A percentile compares a stretch with the other conserved stretches of the same genome.
These are phyloP conservation scores for Mnemiopsis leidyi DNA, from an alignment of 37 sponge, comb jelly and placozoan species.

Conservation along the genomic window DNA sequence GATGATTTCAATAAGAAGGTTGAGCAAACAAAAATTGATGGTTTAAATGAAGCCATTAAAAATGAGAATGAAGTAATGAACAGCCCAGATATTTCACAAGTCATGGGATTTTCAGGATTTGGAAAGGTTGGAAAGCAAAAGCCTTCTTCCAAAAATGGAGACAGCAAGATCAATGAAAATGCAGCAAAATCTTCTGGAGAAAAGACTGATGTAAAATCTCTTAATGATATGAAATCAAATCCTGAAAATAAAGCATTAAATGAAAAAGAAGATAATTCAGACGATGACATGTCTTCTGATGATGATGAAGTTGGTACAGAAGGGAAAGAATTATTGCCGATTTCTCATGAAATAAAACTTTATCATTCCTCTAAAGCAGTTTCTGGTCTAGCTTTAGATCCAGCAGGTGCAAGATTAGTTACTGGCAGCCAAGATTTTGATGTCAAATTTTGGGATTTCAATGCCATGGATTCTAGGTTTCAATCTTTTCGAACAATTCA, in stretches of 20 bases:
- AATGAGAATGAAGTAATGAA: conserved; percentile 43
- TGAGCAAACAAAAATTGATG: conserved; percentile 75
- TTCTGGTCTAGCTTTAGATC: conserved; percentile 87
- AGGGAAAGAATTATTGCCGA: conserved; percentile 72
- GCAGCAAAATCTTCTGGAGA: background rate
- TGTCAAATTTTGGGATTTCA: conserved; percentile 83
- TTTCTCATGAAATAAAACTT: conserved; percentile 79
- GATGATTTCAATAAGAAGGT: conserved; percentile 60
- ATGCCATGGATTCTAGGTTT: conserved; percentile 80
- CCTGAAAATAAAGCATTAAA: background rate
- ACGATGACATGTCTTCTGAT: conserved; percentile 51
- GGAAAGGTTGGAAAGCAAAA: conserved; percentile 8
- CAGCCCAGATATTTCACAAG: background rate
- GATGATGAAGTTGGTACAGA: conserved; percentile 14
- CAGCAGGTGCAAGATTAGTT: conserved; percentile 85
- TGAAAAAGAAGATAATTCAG: background rate
- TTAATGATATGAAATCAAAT: background rate
- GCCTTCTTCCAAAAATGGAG: no score
- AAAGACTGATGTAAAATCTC: no score
- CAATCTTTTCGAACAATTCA: conserved; percentile 76
- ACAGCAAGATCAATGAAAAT: conserved; percentile 3
- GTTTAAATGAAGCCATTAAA: conserved; percentile 30
- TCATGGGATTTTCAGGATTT: conserved; percentile 57
- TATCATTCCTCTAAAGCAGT: conserved; percentile 82
- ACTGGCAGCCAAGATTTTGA: conserved; percentile 90